These are phyloP conservation scores for Silurus aristotelis DNA, from an alignment of 2,797 vertebrate genomes.

Conservation along the genomic window DNA sequence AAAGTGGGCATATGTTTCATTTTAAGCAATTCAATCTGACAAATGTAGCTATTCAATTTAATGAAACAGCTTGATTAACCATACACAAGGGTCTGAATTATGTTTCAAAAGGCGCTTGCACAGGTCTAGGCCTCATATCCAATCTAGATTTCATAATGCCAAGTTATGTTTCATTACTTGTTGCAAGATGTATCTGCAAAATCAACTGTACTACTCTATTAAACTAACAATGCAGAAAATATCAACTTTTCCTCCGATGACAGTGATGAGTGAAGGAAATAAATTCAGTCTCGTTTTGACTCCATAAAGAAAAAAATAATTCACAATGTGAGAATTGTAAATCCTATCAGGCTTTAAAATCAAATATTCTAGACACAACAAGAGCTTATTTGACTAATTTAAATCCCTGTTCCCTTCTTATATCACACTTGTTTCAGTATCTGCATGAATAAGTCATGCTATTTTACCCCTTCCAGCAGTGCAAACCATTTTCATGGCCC, in stretches of 20 bases:
- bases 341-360: constrained; percentile 27
- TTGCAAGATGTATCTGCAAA: not conserved
- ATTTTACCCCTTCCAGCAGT: constrained; percentile 62
- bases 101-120: not conserved
- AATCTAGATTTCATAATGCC: not conserved
- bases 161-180: not conserved
- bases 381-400: constrained; percentile 46
- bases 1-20: not conserved
- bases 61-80: not conserved
- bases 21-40: not conserved
- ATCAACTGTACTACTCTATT: not conserved
- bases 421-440: constrained; percentile 59
- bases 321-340: not conserved
- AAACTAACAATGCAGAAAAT: not conserved
- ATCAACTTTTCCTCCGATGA: not conserved
- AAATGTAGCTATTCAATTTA: not conserved
- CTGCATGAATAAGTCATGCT: constrained; percentile 76
- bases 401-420: constrained; percentile 62
- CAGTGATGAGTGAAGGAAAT: not conserved
- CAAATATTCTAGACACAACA: constrained; percentile 33
- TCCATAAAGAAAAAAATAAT: not conserved
- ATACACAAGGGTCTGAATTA: not conserved
- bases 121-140: not conserved
- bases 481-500: constrained; percentile 59
- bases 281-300: not conserved